Base-by-base conservation (phyloP, 2,888 invertebrate species). In the Agriopis aurantiaria region DNA sequence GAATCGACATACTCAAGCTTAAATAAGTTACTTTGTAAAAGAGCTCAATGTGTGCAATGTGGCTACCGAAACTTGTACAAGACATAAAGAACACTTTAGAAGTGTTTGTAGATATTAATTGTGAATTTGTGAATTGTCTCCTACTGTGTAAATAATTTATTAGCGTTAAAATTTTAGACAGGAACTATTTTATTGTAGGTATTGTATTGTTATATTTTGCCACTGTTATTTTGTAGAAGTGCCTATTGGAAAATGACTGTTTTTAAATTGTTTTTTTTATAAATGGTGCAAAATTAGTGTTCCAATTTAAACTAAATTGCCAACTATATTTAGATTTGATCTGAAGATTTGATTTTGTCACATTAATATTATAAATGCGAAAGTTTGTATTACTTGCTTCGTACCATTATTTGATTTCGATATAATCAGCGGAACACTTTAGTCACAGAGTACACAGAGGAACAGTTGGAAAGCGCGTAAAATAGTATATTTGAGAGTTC, bases 101-200 rank as follows among this genome's bases (percentile, higher is more conserved):
- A 88, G 88, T 89, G 90, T 86, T 78, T 91, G 89, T 92, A 92
- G 88, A 89, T 90, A 92, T 83, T 83, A 76, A 73, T 73, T 81
- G 77, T 72, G 68, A 72, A 71, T 72, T 74, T 80, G 77, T 82
- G 82, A 84, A 86, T 80, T 78, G 78, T 83, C 78, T 87, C 86
- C 83, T 86, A 75, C 83, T 86, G 87, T 92, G 91, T 89, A 92
- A 92, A 89, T 82, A 83, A 82, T 84, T 86, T 85, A 82, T 83
- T 85, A 74, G 80, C 77, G 79, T 84, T 80, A 79, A 76, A 76
- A 82, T 80, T 79, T 80, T 86, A 86, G 85, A 81, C 75, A 83
- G 82, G 84, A 89, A 88, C 85, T 87, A 85, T 85, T 85, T 82
- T 85, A 80, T 80, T 76, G 65, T 82, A 78, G 77, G 76, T 79